Evolutionary conservation across 1,140 invertebrate species (phyloP).

Genomic region (Danaus melanippus): DNA sequence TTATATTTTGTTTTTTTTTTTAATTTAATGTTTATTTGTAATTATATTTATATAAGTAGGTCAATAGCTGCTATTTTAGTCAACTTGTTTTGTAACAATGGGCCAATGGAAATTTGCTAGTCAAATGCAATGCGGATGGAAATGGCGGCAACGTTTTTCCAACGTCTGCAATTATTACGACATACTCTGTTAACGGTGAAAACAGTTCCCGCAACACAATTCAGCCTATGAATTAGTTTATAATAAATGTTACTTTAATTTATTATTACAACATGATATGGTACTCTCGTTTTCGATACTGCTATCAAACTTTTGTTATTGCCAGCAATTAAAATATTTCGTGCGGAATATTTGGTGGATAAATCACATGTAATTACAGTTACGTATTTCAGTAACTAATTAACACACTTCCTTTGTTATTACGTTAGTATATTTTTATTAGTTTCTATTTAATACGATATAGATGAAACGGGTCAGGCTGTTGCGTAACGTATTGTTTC

Average conservation of each 20-base stretch:
- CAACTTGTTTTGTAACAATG: conserved; percentile 28
- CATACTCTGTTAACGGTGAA: conserved; percentile 61
- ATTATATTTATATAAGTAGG: conserved; percentile 3
- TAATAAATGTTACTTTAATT: too few species aligned
- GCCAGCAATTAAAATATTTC: conserved; percentile 11
- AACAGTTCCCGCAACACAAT: conserved; percentile 30
- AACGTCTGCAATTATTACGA: conserved; percentile 52
- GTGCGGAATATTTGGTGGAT: conserved; percentile 8
- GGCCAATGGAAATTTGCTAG: conserved; percentile 24
- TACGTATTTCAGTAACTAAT: conserved; percentile 30
- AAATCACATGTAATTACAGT: conserved; percentile 19
- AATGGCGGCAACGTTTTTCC: conserved; percentile 43
- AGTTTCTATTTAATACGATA: too few species aligned
- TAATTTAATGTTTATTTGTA: not conserved
- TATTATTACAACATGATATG: too few species aligned
- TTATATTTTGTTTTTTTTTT: conserved; percentile 1
- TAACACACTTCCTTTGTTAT: conserved; percentile 41
- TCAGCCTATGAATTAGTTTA: too few species aligned
- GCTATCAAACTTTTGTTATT: too few species aligned
- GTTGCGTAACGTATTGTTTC: too few species aligned
- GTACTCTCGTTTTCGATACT: too few species aligned
- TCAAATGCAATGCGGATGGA: conserved; percentile 45
- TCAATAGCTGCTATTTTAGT: not conserved
- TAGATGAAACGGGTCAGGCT: too few species aligned
- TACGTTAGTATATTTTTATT: not conserved